phyloP scores from a whole-genome alignment of 2,888 invertebrate species.

The Acrobasis suavella region DNA sequence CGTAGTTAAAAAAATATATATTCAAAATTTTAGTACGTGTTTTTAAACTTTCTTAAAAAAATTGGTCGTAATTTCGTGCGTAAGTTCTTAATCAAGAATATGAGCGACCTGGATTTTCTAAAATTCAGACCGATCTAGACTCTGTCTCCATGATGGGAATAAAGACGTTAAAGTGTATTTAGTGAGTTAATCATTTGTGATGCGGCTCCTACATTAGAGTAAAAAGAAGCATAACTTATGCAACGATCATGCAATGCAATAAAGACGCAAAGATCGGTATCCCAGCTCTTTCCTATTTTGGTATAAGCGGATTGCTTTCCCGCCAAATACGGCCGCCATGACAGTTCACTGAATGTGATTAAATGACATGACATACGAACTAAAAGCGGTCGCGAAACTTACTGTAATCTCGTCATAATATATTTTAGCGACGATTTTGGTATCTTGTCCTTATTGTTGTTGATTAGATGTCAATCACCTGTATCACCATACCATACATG shows the following conservation, averaged over 20 bases:
- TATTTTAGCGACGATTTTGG: conserved; percentile 53
- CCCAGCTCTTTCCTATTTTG: conserved; percentile 68
- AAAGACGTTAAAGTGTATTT: neutral
- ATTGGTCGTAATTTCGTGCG: no score
- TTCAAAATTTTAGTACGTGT: no score
- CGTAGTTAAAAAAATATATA: no score
- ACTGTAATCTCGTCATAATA: conserved; percentile 31
- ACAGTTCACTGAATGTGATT: conserved; percentile 78
- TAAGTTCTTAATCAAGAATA: no score
- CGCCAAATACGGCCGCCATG: conserved; percentile 77
- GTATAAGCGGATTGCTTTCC: conserved; percentile 79
- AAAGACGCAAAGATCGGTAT: conserved; percentile 69
- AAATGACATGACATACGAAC: conserved; percentile 65
- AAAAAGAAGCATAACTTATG: conserved; percentile 61
- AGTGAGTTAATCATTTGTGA: neutral
- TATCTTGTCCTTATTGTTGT: conserved; percentile 25
- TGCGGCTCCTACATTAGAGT: conserved; percentile 38
- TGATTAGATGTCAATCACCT: conserved; percentile 18
- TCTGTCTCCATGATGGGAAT: no score
- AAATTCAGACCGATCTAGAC: no score
- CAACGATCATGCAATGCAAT: conserved; percentile 60
- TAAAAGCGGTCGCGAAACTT: conserved; percentile 54
- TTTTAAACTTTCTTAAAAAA: no score
- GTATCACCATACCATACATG: neutral
- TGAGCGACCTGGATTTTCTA: no score